Evolutionary conservation across 1,140 invertebrate genomes (phyloP).

Genomic region (Zelostemma sp.): DNA sequence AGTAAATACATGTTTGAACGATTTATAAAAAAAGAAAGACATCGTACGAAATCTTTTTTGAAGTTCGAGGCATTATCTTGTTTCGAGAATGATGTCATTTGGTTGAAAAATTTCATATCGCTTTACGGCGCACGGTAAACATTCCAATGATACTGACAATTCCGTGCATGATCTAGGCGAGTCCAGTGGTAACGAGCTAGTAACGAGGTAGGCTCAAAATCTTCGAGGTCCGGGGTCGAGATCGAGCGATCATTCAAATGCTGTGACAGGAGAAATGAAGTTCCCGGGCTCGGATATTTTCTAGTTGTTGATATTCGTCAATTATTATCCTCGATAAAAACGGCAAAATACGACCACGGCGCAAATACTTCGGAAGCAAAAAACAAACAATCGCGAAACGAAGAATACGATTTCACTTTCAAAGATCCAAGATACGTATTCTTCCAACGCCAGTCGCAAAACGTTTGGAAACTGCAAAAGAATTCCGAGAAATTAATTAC

Average conservation of each 20-base stretch:
- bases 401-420: not conserved
- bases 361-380: not conserved
- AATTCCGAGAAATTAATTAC: not conserved
- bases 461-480: not conserved
- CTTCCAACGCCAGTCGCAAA: too few species aligned
- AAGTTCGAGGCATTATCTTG: not conserved
- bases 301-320: conserved; percentile 33
- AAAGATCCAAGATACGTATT: not conserved
- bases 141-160: conserved; percentile 1
- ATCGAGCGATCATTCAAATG: conserved; percentile 51
- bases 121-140: not conserved
- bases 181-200: conserved; percentile 50
- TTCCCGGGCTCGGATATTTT: conserved; percentile 36
- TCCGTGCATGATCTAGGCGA: conserved; percentile 37
- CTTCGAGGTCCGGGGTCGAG: conserved; percentile 45
- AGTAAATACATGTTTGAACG: not conserved
- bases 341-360: conserved; percentile 1
- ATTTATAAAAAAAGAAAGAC: not conserved
- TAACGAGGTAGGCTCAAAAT: conserved; percentile 51
- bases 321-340: conserved; percentile 27
- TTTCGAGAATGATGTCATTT: not conserved
- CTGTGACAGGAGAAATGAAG: conserved; percentile 47
- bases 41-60: not conserved
- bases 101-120: not conserved
- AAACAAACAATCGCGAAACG: not conserved